These are phyloP conservation scores for Rhinolophus sinicus DNA, from an alignment of 2,113 vertebrate species.

Conservation along the genomic window DNA sequence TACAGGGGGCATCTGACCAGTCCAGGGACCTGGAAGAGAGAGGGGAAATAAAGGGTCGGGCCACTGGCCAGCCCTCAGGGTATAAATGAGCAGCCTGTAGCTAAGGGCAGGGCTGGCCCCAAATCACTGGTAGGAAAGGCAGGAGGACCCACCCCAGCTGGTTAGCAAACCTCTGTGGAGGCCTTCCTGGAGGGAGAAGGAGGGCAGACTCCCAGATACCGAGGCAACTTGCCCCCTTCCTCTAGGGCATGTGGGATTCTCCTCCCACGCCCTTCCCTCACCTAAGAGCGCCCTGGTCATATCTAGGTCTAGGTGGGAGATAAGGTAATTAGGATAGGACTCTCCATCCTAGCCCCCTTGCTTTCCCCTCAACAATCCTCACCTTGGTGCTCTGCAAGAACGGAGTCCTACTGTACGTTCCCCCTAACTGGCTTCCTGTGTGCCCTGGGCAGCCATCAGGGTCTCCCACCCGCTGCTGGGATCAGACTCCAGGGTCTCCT, in stretches of 20 bases:
- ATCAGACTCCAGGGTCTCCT: neutral
- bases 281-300: neutral
- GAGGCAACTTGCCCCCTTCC: neutral
- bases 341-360: neutral
- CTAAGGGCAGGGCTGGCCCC: neutral
- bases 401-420: neutral
- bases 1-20: neutral
- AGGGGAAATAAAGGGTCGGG: conserved; percentile 53
- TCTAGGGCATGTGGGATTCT: neutral
- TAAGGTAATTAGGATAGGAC: neutral
- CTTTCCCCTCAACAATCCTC: neutral
- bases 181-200: neutral
- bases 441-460: neutral
- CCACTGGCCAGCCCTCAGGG: neutral
- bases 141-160: neutral
- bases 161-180: neutral
- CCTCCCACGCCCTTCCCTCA: neutral
- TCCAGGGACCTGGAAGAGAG: conserved; percentile 61
- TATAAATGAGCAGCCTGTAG: neutral
- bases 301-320: neutral
- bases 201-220: neutral
- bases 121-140: neutral
- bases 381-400: neutral
- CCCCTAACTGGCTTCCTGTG: neutral
- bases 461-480: neutral